Evolutionary conservation across 2,113 vertebrate genomes (phyloP).

Genomic region (Acinonyx jubatus): DNA sequence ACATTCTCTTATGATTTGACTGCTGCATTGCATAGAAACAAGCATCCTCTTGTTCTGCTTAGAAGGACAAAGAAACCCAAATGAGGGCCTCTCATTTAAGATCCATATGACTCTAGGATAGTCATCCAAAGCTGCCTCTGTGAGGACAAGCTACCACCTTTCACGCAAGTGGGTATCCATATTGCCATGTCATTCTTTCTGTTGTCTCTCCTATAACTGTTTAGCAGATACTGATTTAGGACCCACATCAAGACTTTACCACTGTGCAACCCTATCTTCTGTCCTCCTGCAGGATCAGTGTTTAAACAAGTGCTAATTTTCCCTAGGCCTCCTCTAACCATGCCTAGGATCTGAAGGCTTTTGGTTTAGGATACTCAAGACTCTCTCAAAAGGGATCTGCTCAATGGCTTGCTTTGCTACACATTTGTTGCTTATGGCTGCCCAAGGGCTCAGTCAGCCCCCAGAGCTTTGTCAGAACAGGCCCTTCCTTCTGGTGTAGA

Average conservation of each 20-base stretch:
- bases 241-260: background rate
- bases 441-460: background rate
- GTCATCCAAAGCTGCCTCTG: background rate
- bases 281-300: background rate
- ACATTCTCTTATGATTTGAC: background rate
- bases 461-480: background rate
- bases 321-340: background rate
- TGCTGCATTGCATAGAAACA: background rate
- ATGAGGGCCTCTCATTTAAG: background rate
- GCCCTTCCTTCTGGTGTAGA: background rate
- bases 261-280: background rate
- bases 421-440: background rate
- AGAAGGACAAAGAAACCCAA: background rate
- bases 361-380: background rate
- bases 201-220: background rate
- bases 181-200: background rate
- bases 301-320: background rate
- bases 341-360: background rate
- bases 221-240: background rate
- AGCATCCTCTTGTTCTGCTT: background rate
- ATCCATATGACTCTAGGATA: background rate
- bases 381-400: background rate
- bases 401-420: background rate
- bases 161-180: fast-evolving
- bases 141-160: background rate